Base-by-base conservation (phyloP, 2,888 invertebrate species). In the Dilophus febrilis region DNA sequence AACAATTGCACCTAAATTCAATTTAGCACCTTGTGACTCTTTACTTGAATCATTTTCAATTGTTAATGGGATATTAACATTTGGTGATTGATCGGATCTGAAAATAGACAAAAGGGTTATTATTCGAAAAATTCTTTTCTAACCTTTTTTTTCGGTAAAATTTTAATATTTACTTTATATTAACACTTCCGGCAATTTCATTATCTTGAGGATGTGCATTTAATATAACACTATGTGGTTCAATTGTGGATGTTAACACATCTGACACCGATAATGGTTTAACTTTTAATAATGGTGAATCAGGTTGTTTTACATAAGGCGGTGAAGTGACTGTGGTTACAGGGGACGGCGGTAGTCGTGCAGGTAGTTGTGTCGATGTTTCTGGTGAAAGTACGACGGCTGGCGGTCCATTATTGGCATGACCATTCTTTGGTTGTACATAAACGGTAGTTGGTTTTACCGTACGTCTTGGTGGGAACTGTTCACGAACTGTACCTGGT, bases 1-100 rank as follows among this genome's bases (percentile, higher is more conserved):
- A 42, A 90, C 86, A 47, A 90, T 82, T 6, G 87, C 86, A 40
- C 86, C 86, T 42, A 86, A 65, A 60, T 86, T 87, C 17, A 88
- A 65, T 47, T 79, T 75, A 2, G 84, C 82, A 18, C 74, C 70
- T 46, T 70, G 59, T 16, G 72, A 56, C 51, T 73, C 58, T 36
- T 58, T 58, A 6, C 40, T 31, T 2, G 72, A 55, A 51, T 72
- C 67, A 14, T 72, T 68, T 55, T 73, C 72, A 38, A 77, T 75
- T 0, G 80, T 71, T 41, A 70, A 66, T 0, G 78, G 77, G 2
- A 77, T 61, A 51, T 77, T 76, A 16, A 77, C 76, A 19, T 76
- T 70, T 1, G 76, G 77, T 1, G 70, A 67, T 51, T 77, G 74
- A 44, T 77, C 77, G 8, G 72, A 71, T 35, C 73, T 66, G 17